Evolutionary conservation across 1,140 invertebrate species (phyloP), one percentile per base, ranked within the genome.

Genomic region (Caerostris darwini): DNA sequence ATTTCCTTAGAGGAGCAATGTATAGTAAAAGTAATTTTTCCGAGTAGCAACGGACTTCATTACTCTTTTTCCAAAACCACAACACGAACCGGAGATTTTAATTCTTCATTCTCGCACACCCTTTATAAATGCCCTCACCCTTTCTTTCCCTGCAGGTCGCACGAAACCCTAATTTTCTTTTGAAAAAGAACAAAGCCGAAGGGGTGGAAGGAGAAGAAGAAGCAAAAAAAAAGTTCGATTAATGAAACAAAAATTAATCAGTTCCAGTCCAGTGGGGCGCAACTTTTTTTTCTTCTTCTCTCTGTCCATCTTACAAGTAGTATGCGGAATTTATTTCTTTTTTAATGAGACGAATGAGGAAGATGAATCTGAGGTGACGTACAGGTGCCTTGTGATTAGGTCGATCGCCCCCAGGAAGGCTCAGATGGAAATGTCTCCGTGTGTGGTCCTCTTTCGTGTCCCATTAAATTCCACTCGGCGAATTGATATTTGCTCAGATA

Each of bases 221-320:
- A 77, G 34, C 5, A 77, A 77, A 53, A 77, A 71, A n/a, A 56
- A 85, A 85, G n/a, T 17, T 57, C 82, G 57, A 85, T 57, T 57
- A 57, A 85, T 57, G 82, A 85, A 85, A 85, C 82, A 85, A 85
- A 58, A 85, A 88, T 88, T 88, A 88, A 88, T 88, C 86, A 88
- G 86, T 88, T 88, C 86, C 86, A 59, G 58, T 88, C 59, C 86
- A 88, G 59, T 61, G 58, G 58, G 86, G 86, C 86, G 34, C 50
- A 88, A 7, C 34, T n/a, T n/a, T 7, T 81, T 81, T 81, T 81
- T 7, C 7, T 12, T 7, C n/a, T n/a, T 34, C 34, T 7, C 17
- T 81, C 3, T 81, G 17, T 8, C 61, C 8, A 64, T 10, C 61
- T 1, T 64, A 17, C 34, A 8, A 64, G 61, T 10, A 64, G 61